These are phyloP conservation scores for Siderastrea siderea DNA, from an alignment of 92 coral and sea anemone genomes.

Conservation along the genomic window DNA sequence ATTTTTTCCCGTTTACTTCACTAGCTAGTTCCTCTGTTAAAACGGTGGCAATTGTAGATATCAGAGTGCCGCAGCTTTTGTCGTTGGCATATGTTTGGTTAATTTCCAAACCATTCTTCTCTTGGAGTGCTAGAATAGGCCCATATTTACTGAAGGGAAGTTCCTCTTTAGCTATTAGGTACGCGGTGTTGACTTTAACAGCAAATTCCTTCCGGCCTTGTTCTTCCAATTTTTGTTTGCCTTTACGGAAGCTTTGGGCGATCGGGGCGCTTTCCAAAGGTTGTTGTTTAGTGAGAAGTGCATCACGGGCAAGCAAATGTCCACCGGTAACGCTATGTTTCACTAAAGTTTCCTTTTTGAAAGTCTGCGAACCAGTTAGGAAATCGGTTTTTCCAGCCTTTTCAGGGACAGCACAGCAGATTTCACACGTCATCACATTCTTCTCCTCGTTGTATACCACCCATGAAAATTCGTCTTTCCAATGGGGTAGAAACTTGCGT, in stretches of 20 bases:
- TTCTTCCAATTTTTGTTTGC: constrained; percentile 29
- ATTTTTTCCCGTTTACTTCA: constrained; percentile 19
- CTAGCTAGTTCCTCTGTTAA: constrained; percentile 12
- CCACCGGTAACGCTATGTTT: constrained; percentile 30
- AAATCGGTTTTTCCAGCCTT: too few relatives aligned
- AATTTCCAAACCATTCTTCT: constrained; percentile 35
- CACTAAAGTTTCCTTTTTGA: too few relatives aligned
- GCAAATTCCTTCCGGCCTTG: constrained; percentile 33
- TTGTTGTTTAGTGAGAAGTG: neutral
- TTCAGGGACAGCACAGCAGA: constrained; percentile 10
- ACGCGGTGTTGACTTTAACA: constrained; percentile 40
- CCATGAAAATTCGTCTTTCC: constrained; percentile 57
- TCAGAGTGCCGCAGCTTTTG: constrained; percentile 27
- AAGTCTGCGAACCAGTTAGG: too few relatives aligned
- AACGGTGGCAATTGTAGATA: neutral
- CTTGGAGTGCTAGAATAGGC: constrained; percentile 38
- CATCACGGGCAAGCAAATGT: constrained; percentile 48
- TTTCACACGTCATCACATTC: constrained; percentile 26
- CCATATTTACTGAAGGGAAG: constrained; percentile 47
- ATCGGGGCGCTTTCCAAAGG: constrained; percentile 29
- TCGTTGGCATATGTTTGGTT: constrained; percentile 37
- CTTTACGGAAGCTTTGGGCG: constrained; percentile 39
- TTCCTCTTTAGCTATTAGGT: constrained; percentile 53
- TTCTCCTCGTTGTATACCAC: constrained; percentile 32
- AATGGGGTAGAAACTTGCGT: constrained; percentile 47